Conservation (phyloP, 2,888 invertebrate genomes). For the Pristionchus entomophagus region DNA sequence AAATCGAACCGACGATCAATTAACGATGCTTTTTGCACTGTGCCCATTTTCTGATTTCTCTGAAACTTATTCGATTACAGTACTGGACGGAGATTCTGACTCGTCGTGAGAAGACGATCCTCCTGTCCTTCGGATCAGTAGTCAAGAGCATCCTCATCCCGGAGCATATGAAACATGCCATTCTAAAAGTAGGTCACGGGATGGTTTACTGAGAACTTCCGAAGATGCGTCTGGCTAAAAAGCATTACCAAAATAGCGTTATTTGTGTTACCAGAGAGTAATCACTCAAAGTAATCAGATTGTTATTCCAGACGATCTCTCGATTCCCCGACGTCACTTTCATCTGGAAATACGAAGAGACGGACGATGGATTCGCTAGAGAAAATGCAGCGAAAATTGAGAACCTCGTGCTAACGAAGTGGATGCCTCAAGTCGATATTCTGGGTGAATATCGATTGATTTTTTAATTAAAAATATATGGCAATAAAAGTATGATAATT, state of each 20-base stretch:
- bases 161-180: neutral
- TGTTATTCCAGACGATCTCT: neutral
- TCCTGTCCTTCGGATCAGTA: neutral
- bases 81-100: neutral
- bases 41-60: too few species aligned
- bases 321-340: too few species aligned
- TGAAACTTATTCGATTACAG: neutral
- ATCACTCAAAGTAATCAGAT: too few species aligned
- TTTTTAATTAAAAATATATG: neutral
- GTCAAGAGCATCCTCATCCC: neutral
- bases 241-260: neutral
- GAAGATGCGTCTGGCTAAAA: too few species aligned
- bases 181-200: neutral
- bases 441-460: neutral
- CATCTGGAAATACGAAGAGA: constrained; percentile 1
- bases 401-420: neutral
- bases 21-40: too few species aligned
- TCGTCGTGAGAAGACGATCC: neutral
- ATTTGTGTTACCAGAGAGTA: too few species aligned
- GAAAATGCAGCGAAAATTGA: neutral
- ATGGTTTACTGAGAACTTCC: too few species aligned
- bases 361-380: neutral
- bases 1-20: too few species aligned
- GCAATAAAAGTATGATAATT: neutral
- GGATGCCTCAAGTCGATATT: neutral